Conservation (phyloP, 2,888 invertebrate species). For the Monoplex corrugatus region DNA sequence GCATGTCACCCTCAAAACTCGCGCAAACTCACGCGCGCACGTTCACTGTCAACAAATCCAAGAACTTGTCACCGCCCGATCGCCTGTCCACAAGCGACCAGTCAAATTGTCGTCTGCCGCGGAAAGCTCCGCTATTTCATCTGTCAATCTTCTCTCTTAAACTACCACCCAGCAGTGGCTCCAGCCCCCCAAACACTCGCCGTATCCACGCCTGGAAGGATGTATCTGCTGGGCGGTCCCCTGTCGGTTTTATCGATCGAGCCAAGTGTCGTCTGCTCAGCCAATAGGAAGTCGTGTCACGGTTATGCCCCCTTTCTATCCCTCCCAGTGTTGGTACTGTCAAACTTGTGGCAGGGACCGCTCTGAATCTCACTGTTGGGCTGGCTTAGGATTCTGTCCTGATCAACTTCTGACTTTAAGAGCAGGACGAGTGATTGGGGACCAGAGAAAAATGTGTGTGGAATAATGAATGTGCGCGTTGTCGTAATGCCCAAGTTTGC, state of each 20-base stretch:
- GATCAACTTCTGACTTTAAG: too few relatives aligned
- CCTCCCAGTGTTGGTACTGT: not conserved
- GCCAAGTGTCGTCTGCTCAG: conserved; percentile 26
- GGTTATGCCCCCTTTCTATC: conserved; percentile 13
- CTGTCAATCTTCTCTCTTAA: conserved; percentile 35
- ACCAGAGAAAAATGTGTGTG: too few relatives aligned
- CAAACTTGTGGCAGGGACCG: too few relatives aligned
- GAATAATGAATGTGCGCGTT: too few relatives aligned
- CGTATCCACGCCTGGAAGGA: not conserved
- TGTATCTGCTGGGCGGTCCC: conserved; percentile 25
- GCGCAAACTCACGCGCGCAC: conserved; percentile 20
- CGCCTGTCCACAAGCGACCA: not conserved
- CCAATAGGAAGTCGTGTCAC: conserved; percentile 22
- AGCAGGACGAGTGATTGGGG: too few relatives aligned
- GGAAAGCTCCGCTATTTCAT: not conserved
- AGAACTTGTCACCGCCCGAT: conserved; percentile 23
- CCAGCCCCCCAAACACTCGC: not conserved
- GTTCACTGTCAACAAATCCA: conserved; percentile 18
- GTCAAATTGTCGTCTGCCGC: conserved; percentile 33
- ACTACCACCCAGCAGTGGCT: not conserved
- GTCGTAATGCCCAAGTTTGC: too few relatives aligned
- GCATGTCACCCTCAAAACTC: conserved; percentile 10
- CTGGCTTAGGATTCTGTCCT: too few relatives aligned
- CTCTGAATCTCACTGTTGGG: too few relatives aligned
- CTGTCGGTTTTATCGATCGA: conserved; percentile 23